A percentile compares a stretch with the other conserved stretches of the same genome.
Conservation (phyloP, 1,140 invertebrate species). For the Bradysia coprophila region DNA sequence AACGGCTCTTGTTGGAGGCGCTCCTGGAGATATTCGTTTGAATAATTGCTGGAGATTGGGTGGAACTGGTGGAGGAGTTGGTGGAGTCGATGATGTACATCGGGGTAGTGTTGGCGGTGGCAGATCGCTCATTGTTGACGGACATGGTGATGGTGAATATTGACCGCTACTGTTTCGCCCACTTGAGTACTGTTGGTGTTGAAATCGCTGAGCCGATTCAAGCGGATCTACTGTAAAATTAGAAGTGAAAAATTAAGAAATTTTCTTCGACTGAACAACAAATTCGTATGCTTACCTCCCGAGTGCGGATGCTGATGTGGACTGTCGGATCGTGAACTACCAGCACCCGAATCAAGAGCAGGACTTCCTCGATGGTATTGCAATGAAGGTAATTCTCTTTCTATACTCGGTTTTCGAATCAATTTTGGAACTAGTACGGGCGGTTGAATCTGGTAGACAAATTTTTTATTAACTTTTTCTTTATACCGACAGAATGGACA, state of each 20-base stretch:
- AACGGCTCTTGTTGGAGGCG: conserved; percentile 11
- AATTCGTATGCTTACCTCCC: no score
- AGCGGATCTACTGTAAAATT: no score
- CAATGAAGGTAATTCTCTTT: conserved; percentile 42
- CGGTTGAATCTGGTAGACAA: conserved; percentile 8
- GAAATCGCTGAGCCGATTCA: no score
- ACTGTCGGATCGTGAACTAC: conserved; percentile 64
- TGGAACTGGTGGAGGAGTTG: conserved; percentile 42
- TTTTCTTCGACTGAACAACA: no score
- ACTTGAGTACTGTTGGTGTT: conserved; percentile 17
- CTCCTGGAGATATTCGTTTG: conserved; percentile 65
- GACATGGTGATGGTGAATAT: conserved; percentile 42
- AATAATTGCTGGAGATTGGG: conserved; percentile 62
- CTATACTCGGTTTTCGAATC: conserved; percentile 69
- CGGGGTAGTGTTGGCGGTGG: conserved; percentile 53
- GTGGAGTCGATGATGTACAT: conserved; percentile 48
- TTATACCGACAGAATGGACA: background rate
- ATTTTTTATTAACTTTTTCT: background rate
- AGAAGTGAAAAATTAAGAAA: no score
- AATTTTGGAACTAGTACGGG: conserved; percentile 47
- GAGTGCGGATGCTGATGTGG: background rate
- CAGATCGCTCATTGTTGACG: conserved; percentile 38
- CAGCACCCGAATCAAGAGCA: conserved; percentile 67
- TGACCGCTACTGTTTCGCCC: conserved; percentile 27
- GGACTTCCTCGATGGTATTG: conserved; percentile 53